These are phyloP conservation scores for Rhinogobio ventralis DNA, from an alignment of 2,797 vertebrate species.

Conservation along the genomic window DNA sequence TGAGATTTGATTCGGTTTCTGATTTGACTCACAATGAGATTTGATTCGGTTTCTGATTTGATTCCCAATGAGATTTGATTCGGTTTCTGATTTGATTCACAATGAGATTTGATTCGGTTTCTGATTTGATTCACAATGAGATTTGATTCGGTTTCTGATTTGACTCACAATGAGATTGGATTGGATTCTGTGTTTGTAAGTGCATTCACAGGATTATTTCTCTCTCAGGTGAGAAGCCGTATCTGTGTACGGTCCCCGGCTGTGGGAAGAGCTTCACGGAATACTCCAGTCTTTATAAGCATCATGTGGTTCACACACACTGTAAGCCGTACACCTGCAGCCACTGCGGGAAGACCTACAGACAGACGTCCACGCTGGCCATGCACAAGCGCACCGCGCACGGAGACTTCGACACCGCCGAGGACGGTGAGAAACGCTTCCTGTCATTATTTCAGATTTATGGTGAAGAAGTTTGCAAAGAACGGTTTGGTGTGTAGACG, in stretches of 20 bases:
- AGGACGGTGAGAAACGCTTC: slow-evolving; percentile 52
- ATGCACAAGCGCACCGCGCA: slow-evolving; percentile 83
- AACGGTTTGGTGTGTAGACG: slow-evolving; percentile 37
- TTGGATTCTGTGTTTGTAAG: too few relatives aligned
- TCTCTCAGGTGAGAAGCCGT: slow-evolving; percentile 82
- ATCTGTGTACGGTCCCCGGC: slow-evolving; percentile 82
- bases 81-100: too few relatives aligned
- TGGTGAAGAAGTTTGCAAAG: background rate
- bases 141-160: too few relatives aligned
- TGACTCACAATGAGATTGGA: too few relatives aligned
- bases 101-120: too few relatives aligned
- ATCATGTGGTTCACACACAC: slow-evolving; percentile 85
- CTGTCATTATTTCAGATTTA: background rate
- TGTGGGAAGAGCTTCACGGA: slow-evolving; percentile 85
- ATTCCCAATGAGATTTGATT: too few relatives aligned
- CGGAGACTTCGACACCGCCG: slow-evolving; percentile 78
- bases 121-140: background rate
- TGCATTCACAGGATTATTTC: background rate
- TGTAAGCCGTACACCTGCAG: slow-evolving; percentile 85
- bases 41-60: too few relatives aligned
- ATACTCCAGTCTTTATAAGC: slow-evolving; percentile 86
- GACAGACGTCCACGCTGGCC: slow-evolving; percentile 83
- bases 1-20: too few relatives aligned
- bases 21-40: too few relatives aligned
- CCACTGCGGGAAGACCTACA: slow-evolving; percentile 82